Percentiles rank a stretch among this genome's conserved stretches.
Conservation (phyloP, 2,113 vertebrate genomes). For the Muscicapa adusta region DNA sequence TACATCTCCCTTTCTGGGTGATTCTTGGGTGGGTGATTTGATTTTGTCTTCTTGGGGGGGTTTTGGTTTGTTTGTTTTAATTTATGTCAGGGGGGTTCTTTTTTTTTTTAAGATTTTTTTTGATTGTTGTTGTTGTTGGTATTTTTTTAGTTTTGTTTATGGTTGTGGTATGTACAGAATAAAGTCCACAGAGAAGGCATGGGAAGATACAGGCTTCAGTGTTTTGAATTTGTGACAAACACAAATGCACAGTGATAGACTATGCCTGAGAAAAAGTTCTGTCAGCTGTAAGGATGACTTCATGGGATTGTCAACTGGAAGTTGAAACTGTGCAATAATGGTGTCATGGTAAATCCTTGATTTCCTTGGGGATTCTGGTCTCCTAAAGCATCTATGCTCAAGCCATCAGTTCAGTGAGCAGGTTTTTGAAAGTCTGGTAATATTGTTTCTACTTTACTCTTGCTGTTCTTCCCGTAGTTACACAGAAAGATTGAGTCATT, state of each 20-base stretch:
- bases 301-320: not conserved
- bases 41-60: not conserved
- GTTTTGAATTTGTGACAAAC: not conserved
- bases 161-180: not conserved
- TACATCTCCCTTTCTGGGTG: not conserved
- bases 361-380: not conserved
- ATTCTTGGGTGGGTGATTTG: rapidly evolving
- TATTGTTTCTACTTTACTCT: not conserved
- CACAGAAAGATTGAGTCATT: not conserved
- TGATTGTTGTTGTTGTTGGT: rapidly evolving
- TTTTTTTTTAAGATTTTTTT: not conserved
- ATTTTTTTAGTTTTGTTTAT: not conserved
- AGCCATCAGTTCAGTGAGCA: not conserved
- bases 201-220: not conserved
- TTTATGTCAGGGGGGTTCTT: rapidly evolving
- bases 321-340: not conserved
- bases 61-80: not conserved
- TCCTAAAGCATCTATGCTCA: not conserved
- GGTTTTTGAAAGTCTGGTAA: not conserved
- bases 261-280: not conserved
- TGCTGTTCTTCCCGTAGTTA: not conserved
- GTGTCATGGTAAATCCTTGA: not conserved
- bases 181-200: not conserved
- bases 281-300: not conserved
- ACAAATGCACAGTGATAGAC: not conserved